Conservation (phyloP, 2,888 invertebrate genomes). For the Ephialtes manifestator region DNA sequence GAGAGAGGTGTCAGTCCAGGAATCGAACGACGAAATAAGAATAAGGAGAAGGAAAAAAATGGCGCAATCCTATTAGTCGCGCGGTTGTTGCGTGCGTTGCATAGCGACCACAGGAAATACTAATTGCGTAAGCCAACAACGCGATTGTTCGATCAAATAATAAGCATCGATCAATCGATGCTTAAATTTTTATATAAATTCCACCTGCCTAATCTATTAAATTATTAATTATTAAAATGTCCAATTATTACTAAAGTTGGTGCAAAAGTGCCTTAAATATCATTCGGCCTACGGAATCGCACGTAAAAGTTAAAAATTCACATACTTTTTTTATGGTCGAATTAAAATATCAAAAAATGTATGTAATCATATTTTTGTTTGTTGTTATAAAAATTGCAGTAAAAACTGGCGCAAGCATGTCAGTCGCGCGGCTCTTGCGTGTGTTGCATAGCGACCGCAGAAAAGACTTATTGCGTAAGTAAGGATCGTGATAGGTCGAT, state of each 20-base stretch:
- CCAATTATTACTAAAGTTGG: background rate
- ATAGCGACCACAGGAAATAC: slow-evolving; percentile 48
- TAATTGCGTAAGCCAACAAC: slow-evolving; percentile 63
- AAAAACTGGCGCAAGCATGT: too few relatives aligned
- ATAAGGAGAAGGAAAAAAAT: slow-evolving; percentile 35
- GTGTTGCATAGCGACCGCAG: too few relatives aligned
- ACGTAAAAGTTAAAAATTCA: background rate
- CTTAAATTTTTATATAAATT: slow-evolving; percentile 19
- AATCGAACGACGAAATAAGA: slow-evolving; percentile 38
- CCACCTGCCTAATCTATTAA: background rate
- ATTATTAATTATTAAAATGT: background rate
- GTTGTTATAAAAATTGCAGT: too few relatives aligned
- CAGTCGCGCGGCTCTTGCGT: too few relatives aligned
- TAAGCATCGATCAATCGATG: slow-evolving; percentile 59
- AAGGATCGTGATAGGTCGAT: too few relatives aligned
- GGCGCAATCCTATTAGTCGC: slow-evolving; percentile 46
- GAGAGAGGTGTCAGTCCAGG: slow-evolving; percentile 31
- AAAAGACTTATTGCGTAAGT: too few relatives aligned
- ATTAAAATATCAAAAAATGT: background rate
- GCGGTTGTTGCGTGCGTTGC: slow-evolving; percentile 56
- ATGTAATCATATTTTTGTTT: too few relatives aligned
- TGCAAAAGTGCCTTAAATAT: background rate
- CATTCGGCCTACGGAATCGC: background rate
- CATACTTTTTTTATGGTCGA: background rate
- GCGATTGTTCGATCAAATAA: slow-evolving; percentile 64